A percentile compares a stretch with the other conserved stretches of the same genome.
Conservation (phyloP, 2,797 vertebrate genomes). For the Microcaecilia unicolor region DNA sequence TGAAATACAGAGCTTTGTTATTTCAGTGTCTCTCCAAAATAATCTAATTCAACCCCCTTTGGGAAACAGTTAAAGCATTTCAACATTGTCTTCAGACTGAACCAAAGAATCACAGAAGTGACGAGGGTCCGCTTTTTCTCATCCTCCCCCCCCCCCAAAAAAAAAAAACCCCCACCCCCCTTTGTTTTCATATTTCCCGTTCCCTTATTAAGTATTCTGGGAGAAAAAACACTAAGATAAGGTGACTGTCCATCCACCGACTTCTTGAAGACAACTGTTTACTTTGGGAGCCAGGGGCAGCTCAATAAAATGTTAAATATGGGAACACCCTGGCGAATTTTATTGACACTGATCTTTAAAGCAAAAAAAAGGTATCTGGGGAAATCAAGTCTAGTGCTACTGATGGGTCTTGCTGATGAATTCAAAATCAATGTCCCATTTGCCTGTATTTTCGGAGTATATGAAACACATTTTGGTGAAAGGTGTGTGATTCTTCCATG, state of each 20-base stretch:
- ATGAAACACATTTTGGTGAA: slow-evolving; percentile 56
- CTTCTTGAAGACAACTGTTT: slow-evolving; percentile 55
- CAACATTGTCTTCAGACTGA: too few species aligned
- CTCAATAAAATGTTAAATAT: slow-evolving; percentile 67
- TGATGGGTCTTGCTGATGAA: slow-evolving; percentile 53
- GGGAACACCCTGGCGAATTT: slow-evolving; percentile 66
- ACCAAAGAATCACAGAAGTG: too few species aligned
- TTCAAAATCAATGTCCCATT: slow-evolving; percentile 74
- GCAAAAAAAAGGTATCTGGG: slow-evolving; percentile 69
- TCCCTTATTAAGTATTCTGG: too few species aligned
- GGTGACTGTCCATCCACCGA: background rate
- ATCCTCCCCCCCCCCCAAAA: too few species aligned
- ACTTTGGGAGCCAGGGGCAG: slow-evolving; percentile 55
- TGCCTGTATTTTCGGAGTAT: slow-evolving; percentile 55
- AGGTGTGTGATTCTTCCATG: slow-evolving; percentile 40
- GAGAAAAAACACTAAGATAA: too few species aligned
- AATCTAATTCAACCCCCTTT: too few species aligned
- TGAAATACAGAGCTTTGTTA: too few species aligned
- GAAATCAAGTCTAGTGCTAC: slow-evolving; percentile 71
- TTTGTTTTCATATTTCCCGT: too few species aligned
- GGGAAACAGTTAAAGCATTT: too few species aligned
- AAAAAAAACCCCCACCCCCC: too few species aligned
- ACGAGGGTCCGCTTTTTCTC: too few species aligned
- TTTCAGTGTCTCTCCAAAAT: too few species aligned
- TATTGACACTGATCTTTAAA: slow-evolving; percentile 75